Percentiles rank a stretch among this genome's conserved stretches.
phyloP scores from a whole-genome alignment of 1,140 invertebrate species.

The Heterodera carotae region DNA sequence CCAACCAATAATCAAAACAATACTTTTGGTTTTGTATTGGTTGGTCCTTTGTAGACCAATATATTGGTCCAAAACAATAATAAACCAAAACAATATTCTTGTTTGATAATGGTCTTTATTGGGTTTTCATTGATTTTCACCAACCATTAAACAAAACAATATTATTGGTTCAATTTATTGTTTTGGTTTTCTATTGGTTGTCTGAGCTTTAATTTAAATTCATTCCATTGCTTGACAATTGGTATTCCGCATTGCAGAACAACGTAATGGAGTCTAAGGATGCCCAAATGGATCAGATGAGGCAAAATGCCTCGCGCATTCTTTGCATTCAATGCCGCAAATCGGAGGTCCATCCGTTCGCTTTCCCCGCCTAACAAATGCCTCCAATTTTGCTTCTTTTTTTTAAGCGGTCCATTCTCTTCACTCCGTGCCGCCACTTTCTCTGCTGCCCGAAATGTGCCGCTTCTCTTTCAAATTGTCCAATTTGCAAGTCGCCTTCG shows the following conservation, averaged over 20 bases:
- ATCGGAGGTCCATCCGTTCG: neutral
- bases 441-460: constrained; percentile 17
- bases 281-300: neutral
- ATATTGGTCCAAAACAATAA: too few species aligned
- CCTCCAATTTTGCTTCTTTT: neutral
- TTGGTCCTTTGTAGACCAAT: too few species aligned
- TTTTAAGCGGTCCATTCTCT: constrained; percentile 19
- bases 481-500: constrained; percentile 11
- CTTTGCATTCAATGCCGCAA: neutral
- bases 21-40: too few species aligned
- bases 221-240: neutral
- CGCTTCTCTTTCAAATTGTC: neutral
- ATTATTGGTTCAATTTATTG: too few species aligned
- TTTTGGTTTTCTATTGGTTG: too few species aligned
- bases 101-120: too few species aligned
- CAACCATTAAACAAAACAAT: too few species aligned
- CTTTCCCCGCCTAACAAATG: neutral
- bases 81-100: too few species aligned
- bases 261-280: neutral
- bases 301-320: constrained; percentile 4
- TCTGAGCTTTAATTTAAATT: too few species aligned
- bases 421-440: constrained; percentile 18
- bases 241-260: neutral
- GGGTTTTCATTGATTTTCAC: too few species aligned
- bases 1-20: too few species aligned